phyloP scores from a whole-genome alignment of 2,888 invertebrate genomes.

The Cheilosia variabilis region DNA sequence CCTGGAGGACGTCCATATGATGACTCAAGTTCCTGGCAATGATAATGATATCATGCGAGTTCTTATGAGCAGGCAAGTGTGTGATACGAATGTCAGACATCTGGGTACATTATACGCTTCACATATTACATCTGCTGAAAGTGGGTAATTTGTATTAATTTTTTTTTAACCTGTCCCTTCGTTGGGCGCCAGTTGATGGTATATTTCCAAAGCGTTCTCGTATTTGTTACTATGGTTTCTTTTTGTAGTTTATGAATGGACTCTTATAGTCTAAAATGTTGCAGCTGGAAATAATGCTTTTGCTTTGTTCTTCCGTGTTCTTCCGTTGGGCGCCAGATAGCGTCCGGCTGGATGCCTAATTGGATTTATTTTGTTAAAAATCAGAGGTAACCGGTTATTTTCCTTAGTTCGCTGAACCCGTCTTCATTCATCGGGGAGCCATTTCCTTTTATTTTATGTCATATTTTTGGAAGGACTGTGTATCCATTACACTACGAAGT shows the following conservation, averaged over 20 bases:
- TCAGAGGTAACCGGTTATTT: too few species aligned
- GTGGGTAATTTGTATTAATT: neutral
- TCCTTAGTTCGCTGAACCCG: too few species aligned
- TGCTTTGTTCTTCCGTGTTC: neutral
- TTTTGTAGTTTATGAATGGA: neutral
- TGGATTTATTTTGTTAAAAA: too few species aligned
- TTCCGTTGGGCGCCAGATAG: slow-evolving; percentile 1
- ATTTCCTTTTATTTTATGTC: too few species aligned
- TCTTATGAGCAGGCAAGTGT: slow-evolving; percentile 16
- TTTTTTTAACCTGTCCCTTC: neutral
- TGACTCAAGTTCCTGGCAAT: slow-evolving; percentile 39
- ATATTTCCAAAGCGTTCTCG: neutral
- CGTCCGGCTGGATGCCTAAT: too few species aligned
- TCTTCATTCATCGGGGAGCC: too few species aligned
- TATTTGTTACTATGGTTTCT: slow-evolving; percentile 3
- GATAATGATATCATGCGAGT: slow-evolving; percentile 62
- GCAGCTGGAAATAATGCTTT: neutral
- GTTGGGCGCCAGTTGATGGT: neutral
- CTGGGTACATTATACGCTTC: neutral
- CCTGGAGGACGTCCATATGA: slow-evolving; percentile 55
- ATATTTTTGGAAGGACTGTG: too few species aligned
- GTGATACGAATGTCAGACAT: slow-evolving; percentile 33
- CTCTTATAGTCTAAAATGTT: neutral
- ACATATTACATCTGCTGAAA: neutral
- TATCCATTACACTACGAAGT: too few species aligned